A percentile compares a stretch with the other conserved stretches of the same genome.
phyloP scores from a whole-genome alignment of 2,113 vertebrate genomes.

The Chionis minor region DNA sequence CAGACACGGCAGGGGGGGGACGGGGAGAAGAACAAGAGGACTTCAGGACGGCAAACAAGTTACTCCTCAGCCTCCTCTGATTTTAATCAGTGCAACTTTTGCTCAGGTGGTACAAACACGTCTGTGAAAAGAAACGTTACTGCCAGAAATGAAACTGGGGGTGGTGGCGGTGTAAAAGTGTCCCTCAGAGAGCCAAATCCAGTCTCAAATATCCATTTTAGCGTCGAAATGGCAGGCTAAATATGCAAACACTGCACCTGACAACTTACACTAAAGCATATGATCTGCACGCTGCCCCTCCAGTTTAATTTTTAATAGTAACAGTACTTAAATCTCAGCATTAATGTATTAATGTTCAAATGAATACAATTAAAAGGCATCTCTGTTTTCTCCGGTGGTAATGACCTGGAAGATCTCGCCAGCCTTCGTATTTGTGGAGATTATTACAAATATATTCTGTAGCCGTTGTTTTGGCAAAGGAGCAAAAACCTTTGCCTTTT shows the following conservation, averaged over 20 bases:
- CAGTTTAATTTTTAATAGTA: slow-evolving; percentile 72
- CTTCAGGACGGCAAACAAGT: slow-evolving; percentile 53
- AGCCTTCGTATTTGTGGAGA: background rate
- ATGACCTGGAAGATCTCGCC: slow-evolving; percentile 44
- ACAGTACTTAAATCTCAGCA: slow-evolving; percentile 62
- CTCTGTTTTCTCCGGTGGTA: slow-evolving; percentile 40
- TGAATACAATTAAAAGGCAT: slow-evolving; percentile 64
- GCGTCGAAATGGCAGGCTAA: slow-evolving; percentile 1
- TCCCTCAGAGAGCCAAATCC: background rate
- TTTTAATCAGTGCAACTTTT: slow-evolving; percentile 12
- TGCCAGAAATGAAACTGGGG: background rate
- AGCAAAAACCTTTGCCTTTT: slow-evolving; percentile 56
- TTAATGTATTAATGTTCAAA: slow-evolving; percentile 70
- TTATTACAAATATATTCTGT: slow-evolving; percentile 38
- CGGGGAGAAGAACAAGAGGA: slow-evolving; percentile 19
- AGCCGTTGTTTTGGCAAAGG: slow-evolving; percentile 41
- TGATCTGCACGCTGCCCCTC: slow-evolving; percentile 28
- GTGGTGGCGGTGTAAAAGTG: background rate
- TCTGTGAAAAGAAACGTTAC: background rate
- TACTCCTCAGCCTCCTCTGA: slow-evolving; percentile 8
- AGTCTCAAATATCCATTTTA: background rate
- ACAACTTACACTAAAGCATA: slow-evolving; percentile 44
- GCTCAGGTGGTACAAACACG: background rate
- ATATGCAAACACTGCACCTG: slow-evolving; percentile 53
- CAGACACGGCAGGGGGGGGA: background rate